Conservation (phyloP, 2,888 invertebrate genomes). For the Branchellion lobata region DNA sequence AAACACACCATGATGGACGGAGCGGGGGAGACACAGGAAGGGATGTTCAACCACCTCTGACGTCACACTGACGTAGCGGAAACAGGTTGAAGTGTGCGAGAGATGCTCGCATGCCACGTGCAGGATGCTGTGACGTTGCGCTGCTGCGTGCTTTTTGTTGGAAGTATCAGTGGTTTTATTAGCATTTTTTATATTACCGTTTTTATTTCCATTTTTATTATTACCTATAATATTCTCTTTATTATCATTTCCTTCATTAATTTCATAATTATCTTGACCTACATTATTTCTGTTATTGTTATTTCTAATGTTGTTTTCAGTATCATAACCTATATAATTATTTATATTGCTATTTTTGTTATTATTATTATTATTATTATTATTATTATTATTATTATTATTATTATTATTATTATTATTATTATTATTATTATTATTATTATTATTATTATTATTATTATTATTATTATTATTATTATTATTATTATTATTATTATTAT, state of each 20-base stretch:
- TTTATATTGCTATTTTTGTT: not conserved
- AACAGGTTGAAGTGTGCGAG: conserved; percentile 18
- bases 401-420: not conserved
- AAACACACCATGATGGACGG: conserved; percentile 13
- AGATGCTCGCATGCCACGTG: not conserved
- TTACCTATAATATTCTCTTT: too few species aligned
- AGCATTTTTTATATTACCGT: not conserved
- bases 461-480: not conserved
- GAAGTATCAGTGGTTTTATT: not conserved
- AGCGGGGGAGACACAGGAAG: conserved; percentile 15
- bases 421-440: not conserved
- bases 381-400: not conserved
- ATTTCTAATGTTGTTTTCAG: too few species aligned
- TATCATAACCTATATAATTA: too few species aligned
- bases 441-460: not conserved
- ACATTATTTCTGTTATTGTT: too few species aligned
- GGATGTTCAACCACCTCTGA: conserved; percentile 29
- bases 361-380: not conserved
- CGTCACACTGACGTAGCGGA: conserved; percentile 35
- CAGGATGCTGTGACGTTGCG: not conserved
- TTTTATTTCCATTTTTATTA: not conserved
- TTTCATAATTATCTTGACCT: too few species aligned
- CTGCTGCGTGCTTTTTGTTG: not conserved
- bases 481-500: not conserved
- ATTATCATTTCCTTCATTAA: too few species aligned